These are phyloP conservation scores for Cryptosula pallasiana DNA, from an alignment of 2,888 invertebrate species.

Conservation along the genomic window DNA sequence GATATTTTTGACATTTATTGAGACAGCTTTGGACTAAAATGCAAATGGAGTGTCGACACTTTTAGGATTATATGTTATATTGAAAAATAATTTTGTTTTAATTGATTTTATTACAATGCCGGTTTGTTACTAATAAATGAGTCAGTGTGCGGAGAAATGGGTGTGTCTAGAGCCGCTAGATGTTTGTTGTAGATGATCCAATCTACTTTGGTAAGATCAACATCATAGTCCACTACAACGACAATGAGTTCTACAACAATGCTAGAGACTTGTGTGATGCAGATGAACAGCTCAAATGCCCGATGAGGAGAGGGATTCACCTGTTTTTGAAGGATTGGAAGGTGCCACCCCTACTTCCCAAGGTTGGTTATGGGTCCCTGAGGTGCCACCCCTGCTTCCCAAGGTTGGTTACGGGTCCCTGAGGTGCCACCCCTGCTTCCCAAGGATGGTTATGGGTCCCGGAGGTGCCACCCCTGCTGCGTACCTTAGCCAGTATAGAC, in stretches of 20 bases:
- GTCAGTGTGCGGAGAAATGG: no score
- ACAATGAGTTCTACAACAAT: not conserved
- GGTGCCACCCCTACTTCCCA: not conserved
- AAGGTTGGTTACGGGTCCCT: not conserved
- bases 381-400: not conserved
- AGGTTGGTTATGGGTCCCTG: not conserved
- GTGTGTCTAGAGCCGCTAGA: no score
- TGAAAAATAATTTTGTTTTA: no score
- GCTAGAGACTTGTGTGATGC: not conserved
- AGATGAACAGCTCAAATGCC: constrained; percentile 1
- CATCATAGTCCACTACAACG: not conserved
- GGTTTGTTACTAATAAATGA: no score
- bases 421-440: not conserved
- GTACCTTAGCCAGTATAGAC: not conserved
- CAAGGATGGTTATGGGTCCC: not conserved
- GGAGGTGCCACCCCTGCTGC: not conserved
- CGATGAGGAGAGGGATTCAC: not conserved
- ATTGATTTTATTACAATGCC: no score
- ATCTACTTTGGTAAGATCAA: not conserved
- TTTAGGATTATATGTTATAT: no score
- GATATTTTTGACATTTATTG: no score
- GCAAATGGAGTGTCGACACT: no score
- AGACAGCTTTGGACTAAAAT: no score
- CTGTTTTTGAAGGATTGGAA: not conserved
- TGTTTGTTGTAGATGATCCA: not conserved